A percentile compares a stretch with the other conserved stretches of the same genome.
Conservation (phyloP, 2,797 vertebrate genomes). For the Hypotaenidia philippensis region DNA sequence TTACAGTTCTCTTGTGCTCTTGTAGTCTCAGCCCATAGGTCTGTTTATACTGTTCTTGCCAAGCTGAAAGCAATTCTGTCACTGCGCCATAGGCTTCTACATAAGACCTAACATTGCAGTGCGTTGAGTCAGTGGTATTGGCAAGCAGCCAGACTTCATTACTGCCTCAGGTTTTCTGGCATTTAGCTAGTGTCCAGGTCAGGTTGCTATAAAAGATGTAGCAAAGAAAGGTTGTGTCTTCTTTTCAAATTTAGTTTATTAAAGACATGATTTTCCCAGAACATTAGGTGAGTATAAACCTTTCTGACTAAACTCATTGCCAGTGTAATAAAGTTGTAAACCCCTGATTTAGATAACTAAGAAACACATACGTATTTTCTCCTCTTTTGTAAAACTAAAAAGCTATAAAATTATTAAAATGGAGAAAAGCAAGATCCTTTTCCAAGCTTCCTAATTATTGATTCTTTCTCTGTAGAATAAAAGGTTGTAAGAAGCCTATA, state of each 20-base stretch:
- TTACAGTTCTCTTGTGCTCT: constrained; percentile 47
- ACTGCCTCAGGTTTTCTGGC: constrained; percentile 28
- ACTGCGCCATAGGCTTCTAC: constrained; percentile 6
- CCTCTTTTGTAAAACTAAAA: not conserved
- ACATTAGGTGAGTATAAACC: not conserved
- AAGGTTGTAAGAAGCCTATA: not conserved
- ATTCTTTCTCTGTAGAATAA: not conserved
- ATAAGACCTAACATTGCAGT: constrained; percentile 1
- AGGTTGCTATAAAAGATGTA: not conserved
- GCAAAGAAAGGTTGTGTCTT: not conserved
- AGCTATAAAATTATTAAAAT: not conserved
- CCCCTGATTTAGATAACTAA: not conserved
- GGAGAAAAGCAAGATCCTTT: not conserved
- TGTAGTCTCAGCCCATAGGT: constrained; percentile 33
- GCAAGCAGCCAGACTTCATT: constrained; percentile 37
- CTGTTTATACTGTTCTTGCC: constrained; percentile 56
- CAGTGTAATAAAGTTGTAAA: not conserved
- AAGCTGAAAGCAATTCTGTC: constrained; percentile 58
- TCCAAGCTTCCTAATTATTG: not conserved
- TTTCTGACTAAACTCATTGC: not conserved
- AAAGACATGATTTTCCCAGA: not conserved
- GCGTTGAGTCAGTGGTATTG: constrained; percentile 3
- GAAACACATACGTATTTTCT: not conserved
- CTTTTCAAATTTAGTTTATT: constrained; percentile 18
- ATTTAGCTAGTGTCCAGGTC: constrained; percentile 44